Evolutionary conservation across 2,113 vertebrate species (phyloP), one percentile per base, ranked within the genome.

Genomic region (Craseonycteris thonglongyai): DNA sequence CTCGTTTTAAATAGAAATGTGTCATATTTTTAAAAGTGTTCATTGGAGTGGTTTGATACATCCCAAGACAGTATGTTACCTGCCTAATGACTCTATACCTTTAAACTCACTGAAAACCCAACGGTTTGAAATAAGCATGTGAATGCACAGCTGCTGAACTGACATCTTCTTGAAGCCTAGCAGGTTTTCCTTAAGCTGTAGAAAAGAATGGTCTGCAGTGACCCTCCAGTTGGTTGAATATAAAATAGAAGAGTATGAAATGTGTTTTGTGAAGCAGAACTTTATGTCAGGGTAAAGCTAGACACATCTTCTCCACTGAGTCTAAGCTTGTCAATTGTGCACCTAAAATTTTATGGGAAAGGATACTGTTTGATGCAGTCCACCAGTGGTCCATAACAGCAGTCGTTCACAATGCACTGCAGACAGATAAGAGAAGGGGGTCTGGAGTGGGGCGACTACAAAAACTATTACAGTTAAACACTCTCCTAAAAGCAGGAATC

Each of bases 321-420:
- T 97, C 98, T 98, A 98, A 99, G 98, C 99, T 99, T 98, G 98
- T 99, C 99, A 99, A 99, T 98, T 99, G 98, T 97, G 98, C 98
- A 99, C 98, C 99, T 99, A 99, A 99, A 98, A 98, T 99, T 99
- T 99, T 99, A 99, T 99, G 98, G 98, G 98, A 98, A 99, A 99
- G 99, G 99, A 99, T 99, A 99, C 99, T 99, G 99, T 99, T 99
- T 99, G 99, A 99, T 99, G 99, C 99, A 99, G 99, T 99, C 99
- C 98, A 99, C 99, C 99, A 99, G 98, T 95, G 99, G 99, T 98
- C 99, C 99, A 98, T 99, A 99, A 99, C 99, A 99, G 98, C 99
- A 99, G 99, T 99, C 99, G 95, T 99, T 99, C 99, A 99, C 99
- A 97, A 99, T 99, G 98, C 99, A 99, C 99, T 99, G 99, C 97